Evolutionary conservation across 2,888 invertebrate species (phyloP), one percentile per base, ranked within the genome.

Genomic region (Drosophila gaucha): DNA sequence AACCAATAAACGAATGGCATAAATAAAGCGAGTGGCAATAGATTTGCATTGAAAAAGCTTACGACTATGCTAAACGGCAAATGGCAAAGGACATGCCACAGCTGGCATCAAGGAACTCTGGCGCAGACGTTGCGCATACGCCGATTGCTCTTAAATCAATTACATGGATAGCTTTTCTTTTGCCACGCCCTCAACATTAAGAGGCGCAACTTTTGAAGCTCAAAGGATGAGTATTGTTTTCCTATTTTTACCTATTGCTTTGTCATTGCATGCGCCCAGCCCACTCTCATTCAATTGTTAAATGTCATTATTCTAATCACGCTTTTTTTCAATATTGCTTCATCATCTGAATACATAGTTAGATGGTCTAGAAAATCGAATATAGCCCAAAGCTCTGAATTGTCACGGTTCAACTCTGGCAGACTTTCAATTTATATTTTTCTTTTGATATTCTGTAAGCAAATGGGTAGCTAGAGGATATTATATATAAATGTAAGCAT

Each of bases 1-100:
- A 84, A 84, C 59, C 80, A 80, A 80, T 80, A 77, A 84, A 67
- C 60, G 64, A 50, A 30, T 18, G 65, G 51, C 62, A 77, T 74
- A 69, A 78, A 63, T 58, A 74, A 62, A 60, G n/a, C 24, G 55
- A 65, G 31, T 59, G 56, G 24, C 69, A 49, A 58, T 52, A 33
- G 62, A 66, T 75, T 75, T 69, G 54, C 74, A 74, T 74, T 24
- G 16, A 20, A 69, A 75, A 74, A 60, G 71, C 56, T 73, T 70
- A 65, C 30, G 39, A 57, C 47, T 54, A 56, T 59, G 68, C 58
- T 46, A 47, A 73, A 54, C 41, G 43, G 41, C 28, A 39, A 31
- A 46, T 20, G 31, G 12, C 14, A 41, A 47, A 56, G 43, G 46
- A 44, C 39, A 10, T 22, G n/a, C 20, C 22, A 31, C 8, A 51